Base-by-base conservation (phyloP, 37 sponge, comb jelly and placozoan species). In the Cliona cf. orientalis region DNA sequence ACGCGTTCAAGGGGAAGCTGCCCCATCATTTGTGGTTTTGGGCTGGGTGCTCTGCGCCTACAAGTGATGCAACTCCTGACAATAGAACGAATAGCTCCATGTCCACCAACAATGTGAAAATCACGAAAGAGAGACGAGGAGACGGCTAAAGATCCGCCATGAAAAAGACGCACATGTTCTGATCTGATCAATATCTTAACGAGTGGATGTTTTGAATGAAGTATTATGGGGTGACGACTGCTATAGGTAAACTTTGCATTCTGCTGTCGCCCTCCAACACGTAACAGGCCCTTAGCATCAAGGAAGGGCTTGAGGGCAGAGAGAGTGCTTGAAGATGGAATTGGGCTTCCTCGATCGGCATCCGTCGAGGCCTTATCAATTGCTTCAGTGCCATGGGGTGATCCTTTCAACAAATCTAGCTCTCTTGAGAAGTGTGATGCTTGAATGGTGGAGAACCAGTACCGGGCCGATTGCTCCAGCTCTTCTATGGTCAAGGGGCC, bases 1-100 rank as follows among this genome's bases (percentile, higher is more conserved):
- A 80, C 59, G 21, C 81, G 59, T 53, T 72, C 69, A 23, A 22
- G 21, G 12, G 80, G 87, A 29, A 86, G 62, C 44, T 74, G 84
- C 35, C 84, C 84, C 73, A 84, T 72, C 43, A 73, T 5, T n/a
- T 53, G 78, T 12, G 46, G 71, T 2, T 11, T 38, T 45, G 87
- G 68, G 40, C 49, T 69, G 26, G 58, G 80, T 56, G 68, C 32
- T 12, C 36, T 32, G 23, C 81, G 43, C 56, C 81, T 66, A 64
- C 87, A 87, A 19, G 68, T 73, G 42, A 87, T 69, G 74, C 81
- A 80, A 4, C 36, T 46, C 23, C 80, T 25, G 39, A 69, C 59
- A 14, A 85, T 58, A 9, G 78, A 69, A 38, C 63, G 61, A 39
- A 85, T 71, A n/a, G 74, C 72, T 35, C 43, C 1, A 14, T 33